A percentile compares a stretch with the other conserved stretches of the same genome.
Conservation (phyloP, 2,888 invertebrate genomes). For the Selenia dentaria region DNA sequence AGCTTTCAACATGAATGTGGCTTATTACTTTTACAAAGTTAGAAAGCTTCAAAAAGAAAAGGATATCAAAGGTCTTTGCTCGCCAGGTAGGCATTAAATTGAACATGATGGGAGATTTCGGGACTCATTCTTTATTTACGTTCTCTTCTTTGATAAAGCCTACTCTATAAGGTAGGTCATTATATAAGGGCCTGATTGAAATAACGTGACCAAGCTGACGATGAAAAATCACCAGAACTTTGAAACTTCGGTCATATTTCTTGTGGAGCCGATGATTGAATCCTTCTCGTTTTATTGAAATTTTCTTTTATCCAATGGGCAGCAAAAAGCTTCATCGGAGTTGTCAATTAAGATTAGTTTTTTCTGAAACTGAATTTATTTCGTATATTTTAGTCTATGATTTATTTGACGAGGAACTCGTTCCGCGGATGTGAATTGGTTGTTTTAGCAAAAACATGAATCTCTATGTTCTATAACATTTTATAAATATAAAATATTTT, state of each 20-base stretch:
- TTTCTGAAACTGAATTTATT: too few relatives aligned
- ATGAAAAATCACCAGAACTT: slow-evolving; percentile 43
- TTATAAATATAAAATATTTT: too few relatives aligned
- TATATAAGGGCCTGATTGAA: slow-evolving; percentile 54
- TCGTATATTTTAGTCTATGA: too few relatives aligned
- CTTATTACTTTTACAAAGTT: slow-evolving; percentile 35
- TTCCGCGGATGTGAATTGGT: too few relatives aligned
- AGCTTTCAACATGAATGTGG: slow-evolving; percentile 14
- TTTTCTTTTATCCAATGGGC: too few relatives aligned
- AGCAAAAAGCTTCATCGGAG: too few relatives aligned
- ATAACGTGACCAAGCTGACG: slow-evolving; percentile 45
- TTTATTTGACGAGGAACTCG: too few relatives aligned
- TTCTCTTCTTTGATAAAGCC: slow-evolving; percentile 43
- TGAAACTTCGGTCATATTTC: slow-evolving; percentile 32
- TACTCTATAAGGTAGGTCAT: slow-evolving; percentile 44
- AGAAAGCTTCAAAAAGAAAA: slow-evolving; percentile 41
- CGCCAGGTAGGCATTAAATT: slow-evolving; percentile 48
- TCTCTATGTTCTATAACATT: too few relatives aligned
- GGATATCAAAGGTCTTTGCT: slow-evolving; percentile 38
- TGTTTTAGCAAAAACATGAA: too few relatives aligned
- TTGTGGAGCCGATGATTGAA: slow-evolving; percentile 30
- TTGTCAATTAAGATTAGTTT: too few relatives aligned
- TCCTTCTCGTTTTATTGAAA: too few relatives aligned
- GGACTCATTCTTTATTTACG: slow-evolving; percentile 43
- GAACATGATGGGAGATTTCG: slow-evolving; percentile 40